A percentile compares a stretch with the other conserved stretches of the same genome.
Conservation (phyloP, 2,113 vertebrate species). For the Promerops cafer region DNA sequence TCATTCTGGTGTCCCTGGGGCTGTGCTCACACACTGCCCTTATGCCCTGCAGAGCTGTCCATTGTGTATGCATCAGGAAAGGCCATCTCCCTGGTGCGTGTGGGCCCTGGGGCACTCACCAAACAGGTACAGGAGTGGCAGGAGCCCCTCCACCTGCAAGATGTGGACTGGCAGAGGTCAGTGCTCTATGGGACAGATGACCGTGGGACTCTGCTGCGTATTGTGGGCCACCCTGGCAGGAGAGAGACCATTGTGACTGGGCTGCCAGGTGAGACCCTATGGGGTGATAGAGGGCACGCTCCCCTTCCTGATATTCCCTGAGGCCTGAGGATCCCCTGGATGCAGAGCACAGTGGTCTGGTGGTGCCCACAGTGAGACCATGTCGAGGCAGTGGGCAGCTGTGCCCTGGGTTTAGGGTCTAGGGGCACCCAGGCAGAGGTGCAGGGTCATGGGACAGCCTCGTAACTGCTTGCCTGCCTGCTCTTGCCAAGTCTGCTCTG, state of each 20-base stretch:
- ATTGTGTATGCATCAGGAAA: constrained; percentile 73
- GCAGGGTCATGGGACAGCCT: not conserved
- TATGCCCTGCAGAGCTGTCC: constrained; percentile 69
- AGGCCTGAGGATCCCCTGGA: not conserved
- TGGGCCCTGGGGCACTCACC: constrained; percentile 45
- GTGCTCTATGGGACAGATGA: constrained; percentile 81
- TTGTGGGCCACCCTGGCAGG: constrained; percentile 45
- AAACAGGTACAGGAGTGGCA: constrained; percentile 65
- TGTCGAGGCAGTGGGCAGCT: not conserved
- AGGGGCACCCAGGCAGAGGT: not conserved
- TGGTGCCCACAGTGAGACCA: not conserved
- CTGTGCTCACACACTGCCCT: not conserved
- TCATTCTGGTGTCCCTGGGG: not conserved
- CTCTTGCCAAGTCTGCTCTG: constrained; percentile 74
- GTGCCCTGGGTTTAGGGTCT: not conserved
- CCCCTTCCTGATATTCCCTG: not conserved
- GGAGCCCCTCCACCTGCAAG: constrained; percentile 75
- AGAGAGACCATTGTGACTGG: constrained; percentile 68
- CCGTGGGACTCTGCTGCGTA: constrained; percentile 72
- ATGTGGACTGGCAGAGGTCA: constrained; percentile 81
- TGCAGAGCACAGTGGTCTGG: not conserved
- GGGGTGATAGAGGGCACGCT: not conserved
- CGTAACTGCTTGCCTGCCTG: not conserved
- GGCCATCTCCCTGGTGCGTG: constrained; percentile 72
- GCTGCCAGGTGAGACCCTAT: constrained; percentile 68